These are phyloP conservation scores for Coilia nasus DNA, from an alignment of 2,797 vertebrate species.

Conservation along the genomic window DNA sequence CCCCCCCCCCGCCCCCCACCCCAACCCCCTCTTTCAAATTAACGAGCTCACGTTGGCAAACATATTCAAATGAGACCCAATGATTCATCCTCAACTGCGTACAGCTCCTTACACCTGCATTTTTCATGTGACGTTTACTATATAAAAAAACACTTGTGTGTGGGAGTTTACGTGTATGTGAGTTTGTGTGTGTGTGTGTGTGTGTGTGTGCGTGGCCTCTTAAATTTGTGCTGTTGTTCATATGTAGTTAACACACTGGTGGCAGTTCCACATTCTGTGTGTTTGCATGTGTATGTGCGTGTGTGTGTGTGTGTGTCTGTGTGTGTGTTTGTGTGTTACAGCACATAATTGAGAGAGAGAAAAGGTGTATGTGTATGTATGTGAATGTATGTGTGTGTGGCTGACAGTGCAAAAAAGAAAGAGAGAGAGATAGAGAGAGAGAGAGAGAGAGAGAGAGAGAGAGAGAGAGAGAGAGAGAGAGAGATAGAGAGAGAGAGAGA, in stretches of 20 bases:
- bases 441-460: too few species aligned
- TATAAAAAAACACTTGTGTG: slow-evolving; percentile 29
- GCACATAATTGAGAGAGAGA: background rate
- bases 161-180: slow-evolving; percentile 24
- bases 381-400: too few species aligned
- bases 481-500: too few species aligned
- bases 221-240: slow-evolving; percentile 28
- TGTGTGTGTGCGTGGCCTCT: background rate
- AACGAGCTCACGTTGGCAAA: slow-evolving; percentile 40
- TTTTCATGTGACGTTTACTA: slow-evolving; percentile 52
- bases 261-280: background rate
- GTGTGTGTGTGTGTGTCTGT: background rate
- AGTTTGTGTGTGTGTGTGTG: background rate
- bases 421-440: too few species aligned
- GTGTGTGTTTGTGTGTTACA: background rate
- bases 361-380: too few species aligned
- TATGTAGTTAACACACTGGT: slow-evolving; percentile 1
- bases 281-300: background rate
- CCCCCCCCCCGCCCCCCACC: background rate
- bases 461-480: too few species aligned
- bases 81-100: slow-evolving; percentile 48
- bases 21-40: slow-evolving; percentile 28
- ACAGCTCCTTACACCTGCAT: slow-evolving; percentile 42
- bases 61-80: slow-evolving; percentile 48
- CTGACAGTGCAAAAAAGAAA: too few species aligned